Evolutionary conservation across 2,797 vertebrate species (phyloP).

Genomic region (Malacoraja senta): DNA sequence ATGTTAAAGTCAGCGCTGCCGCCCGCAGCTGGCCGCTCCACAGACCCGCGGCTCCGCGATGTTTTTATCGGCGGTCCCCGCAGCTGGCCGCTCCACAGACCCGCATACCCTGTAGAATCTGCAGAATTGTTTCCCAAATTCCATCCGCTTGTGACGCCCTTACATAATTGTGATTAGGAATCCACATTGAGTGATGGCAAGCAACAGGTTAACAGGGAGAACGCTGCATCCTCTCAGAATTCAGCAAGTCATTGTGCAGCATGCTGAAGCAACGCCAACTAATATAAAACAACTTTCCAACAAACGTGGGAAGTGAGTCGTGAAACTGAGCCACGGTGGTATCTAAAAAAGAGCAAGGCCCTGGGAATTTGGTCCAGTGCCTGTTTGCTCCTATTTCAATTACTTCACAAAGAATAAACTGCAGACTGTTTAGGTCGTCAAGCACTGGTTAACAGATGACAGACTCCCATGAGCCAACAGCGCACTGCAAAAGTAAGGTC

Average conservation of each 20-base stretch:
- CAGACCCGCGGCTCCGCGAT: no score
- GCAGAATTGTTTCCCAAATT: no score
- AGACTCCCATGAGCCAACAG: background rate
- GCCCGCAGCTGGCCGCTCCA: no score
- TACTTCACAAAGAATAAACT: conserved; percentile 28
- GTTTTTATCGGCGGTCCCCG: no score
- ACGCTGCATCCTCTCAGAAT: background rate
- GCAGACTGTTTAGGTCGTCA: background rate
- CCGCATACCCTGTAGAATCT: no score
- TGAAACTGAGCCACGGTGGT: background rate
- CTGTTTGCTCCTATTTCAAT: background rate
- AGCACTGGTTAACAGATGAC: background rate
- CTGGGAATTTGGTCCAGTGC: background rate
- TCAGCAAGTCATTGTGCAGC: background rate
- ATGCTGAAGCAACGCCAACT: background rate
- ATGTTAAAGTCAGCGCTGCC: no score
- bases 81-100: no score
- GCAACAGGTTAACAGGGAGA: background rate
- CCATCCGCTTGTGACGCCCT: no score
- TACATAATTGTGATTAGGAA: background rate
- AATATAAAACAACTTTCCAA: background rate
- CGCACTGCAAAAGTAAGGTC: background rate
- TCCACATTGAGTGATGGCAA: background rate
- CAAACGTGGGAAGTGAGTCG: background rate
- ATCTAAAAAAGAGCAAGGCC: background rate